Evolutionary conservation across 2,113 vertebrate species (phyloP), one percentile per base, ranked within the genome.

Genomic region (Acrocephalus kingi): DNA sequence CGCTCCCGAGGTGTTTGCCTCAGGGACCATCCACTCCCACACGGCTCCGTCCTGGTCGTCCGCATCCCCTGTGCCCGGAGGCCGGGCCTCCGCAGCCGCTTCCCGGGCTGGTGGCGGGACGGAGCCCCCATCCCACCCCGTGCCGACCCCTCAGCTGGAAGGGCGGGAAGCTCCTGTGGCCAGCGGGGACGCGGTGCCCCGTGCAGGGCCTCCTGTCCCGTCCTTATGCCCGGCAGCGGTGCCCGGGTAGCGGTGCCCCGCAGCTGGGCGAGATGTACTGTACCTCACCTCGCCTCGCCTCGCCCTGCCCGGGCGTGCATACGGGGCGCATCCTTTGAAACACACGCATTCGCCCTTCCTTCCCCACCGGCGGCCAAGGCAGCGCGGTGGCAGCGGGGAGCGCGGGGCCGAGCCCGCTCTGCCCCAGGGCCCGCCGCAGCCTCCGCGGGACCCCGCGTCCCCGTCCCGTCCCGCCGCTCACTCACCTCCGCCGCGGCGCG

Each of bases 401-500:
- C 27, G 15, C 28, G 19, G 19, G 21, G 20, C 55, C 13, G 11
- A 68, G 33, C n/a, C 23, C 24, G 33, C 64, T 21, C 10, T 46
- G 59, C 15, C 62, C 30, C 48, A 4, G 27, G 15, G 20, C 15
- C 43, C 8, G 41, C 52, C 19, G 46, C 13, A 35, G 17, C 49
- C 19, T 12, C 54, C 30, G 39, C 31, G 31, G 77, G 37, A 11
- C 72, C 41, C n/a, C 30, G 30, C 64, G 30, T 9, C 49, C 6
- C 58, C 17, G 17, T 10, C 39, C 23, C 58, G 84, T 51, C 39
- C 71, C n/a, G 37, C 9, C 39, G 14, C 79, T 75, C 67, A 54
- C 90, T 93, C 87, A 91, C 93, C 90, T 89, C 84, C 4, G 69
- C 89, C 11, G 17, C 71, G 35, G 83, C 9, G n/a, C 78, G 79